phyloP scores from a whole-genome alignment of 2,888 invertebrate species.

The Tenthredo livida region DNA sequence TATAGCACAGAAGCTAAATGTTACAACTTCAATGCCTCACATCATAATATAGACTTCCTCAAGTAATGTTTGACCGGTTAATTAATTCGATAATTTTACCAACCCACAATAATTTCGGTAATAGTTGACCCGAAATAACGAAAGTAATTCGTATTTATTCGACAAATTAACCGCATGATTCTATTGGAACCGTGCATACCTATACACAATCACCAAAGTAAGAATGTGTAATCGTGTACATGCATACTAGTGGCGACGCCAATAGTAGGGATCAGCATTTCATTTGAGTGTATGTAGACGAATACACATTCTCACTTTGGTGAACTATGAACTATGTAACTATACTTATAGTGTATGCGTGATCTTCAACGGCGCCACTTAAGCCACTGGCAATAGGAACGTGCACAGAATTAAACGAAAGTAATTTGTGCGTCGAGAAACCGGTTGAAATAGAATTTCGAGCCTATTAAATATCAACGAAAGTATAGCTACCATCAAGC shows the following conservation, averaged over 20 bases:
- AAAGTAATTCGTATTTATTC: neutral
- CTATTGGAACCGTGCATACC: too few species aligned
- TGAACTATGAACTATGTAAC: neutral
- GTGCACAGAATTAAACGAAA: conserved; percentile 28
- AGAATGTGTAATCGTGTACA: too few species aligned
- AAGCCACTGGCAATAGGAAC: neutral
- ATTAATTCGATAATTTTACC: neutral
- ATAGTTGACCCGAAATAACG: neutral
- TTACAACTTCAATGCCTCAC: neutral
- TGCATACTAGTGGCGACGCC: too few species aligned
- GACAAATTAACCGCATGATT: neutral
- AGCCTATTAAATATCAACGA: neutral
- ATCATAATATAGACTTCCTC: neutral
- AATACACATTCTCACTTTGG: too few species aligned
- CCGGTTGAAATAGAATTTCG: conserved; percentile 34
- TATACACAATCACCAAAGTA: too few species aligned
- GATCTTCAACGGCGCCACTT: neutral
- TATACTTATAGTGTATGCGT: neutral
- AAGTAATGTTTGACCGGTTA: neutral
- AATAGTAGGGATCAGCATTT: too few species aligned
- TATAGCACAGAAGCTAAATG: neutral
- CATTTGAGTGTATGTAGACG: too few species aligned
- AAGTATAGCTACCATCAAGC: neutral
- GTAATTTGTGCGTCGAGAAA: conserved; percentile 24
- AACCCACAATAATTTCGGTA: neutral